Conservation (phyloP, 2,113 vertebrate species). For the Pongo pygmaeus region DNA sequence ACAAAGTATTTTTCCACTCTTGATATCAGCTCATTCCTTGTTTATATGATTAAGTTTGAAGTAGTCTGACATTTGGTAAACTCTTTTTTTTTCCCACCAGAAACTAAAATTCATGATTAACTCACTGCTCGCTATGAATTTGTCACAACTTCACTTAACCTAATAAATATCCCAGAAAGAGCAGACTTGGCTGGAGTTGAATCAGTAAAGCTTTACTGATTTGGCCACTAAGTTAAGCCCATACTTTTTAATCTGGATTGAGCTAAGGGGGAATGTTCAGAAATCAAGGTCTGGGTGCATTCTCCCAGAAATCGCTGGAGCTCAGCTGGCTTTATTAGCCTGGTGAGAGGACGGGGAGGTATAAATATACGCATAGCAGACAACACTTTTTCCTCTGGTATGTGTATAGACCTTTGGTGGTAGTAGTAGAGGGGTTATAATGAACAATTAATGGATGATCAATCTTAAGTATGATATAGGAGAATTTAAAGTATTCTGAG, state of each 20-base stretch:
- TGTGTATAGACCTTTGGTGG: rapidly evolving
- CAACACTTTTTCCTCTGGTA: background rate
- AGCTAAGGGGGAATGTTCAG: background rate
- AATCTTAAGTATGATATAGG: background rate
- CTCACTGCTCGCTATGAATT: conserved; percentile 46
- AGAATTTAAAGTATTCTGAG: background rate
- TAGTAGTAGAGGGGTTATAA: too few relatives aligned
- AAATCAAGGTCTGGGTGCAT: conserved; percentile 3
- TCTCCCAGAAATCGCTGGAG: conserved; percentile 36
- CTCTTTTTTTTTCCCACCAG: background rate
- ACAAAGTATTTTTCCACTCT: background rate
- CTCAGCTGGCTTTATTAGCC: background rate
- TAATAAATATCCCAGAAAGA: conserved; percentile 42
- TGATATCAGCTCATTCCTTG: background rate
- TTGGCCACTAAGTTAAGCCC: conserved; percentile 46
- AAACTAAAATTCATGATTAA: conserved; percentile 55
- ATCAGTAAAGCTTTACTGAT: conserved; percentile 47
- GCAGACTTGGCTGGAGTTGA: conserved; percentile 59
- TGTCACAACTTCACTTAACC: conserved; percentile 56
- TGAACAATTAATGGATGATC: background rate
- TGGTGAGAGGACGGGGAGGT: background rate
- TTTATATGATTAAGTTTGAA: conserved; percentile 31
- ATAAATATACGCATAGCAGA: background rate
- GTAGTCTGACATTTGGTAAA: background rate
- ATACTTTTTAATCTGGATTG: conserved; percentile 12